A percentile compares a stretch with the other conserved stretches of the same genome.
Evolutionary conservation across 2,888 invertebrate genomes (phyloP).

Genomic region (Pomacea canaliculata): DNA sequence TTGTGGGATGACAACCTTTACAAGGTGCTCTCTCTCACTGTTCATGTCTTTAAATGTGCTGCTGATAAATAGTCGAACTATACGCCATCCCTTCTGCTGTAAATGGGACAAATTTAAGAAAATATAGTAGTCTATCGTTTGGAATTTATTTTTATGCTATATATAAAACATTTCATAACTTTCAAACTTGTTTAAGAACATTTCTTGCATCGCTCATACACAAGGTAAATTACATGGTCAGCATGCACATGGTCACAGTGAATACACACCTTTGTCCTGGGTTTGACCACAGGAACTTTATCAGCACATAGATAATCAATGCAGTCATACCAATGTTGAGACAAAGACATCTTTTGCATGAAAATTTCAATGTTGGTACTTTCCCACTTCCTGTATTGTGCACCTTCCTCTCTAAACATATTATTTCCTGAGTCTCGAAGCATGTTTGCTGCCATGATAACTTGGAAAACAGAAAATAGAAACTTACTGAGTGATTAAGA

Average conservation of each 20-base stretch:
- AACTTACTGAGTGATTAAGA: no score
- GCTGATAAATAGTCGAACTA: constrained; percentile 34
- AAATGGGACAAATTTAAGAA: not conserved
- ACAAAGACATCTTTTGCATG: not conserved
- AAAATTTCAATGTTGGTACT: not conserved
- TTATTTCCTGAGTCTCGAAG: no score
- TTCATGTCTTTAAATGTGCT: constrained; percentile 37
- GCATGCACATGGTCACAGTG: no score
- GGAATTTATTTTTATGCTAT: no score
- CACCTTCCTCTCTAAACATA: not conserved
- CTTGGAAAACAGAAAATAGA: no score
- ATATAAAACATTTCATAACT: no score
- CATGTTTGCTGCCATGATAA: no score
- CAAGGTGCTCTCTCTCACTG: constrained; percentile 34
- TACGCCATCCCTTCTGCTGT: constrained; percentile 35
- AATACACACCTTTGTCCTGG: no score
- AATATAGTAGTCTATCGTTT: no score
- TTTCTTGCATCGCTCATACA: not conserved
- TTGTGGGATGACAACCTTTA: constrained; percentile 37
- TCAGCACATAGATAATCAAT: constrained; percentile 4
- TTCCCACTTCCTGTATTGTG: not conserved
- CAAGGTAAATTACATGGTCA: no score
- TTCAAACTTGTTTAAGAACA: no score
- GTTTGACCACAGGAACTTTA: constrained; percentile 2
- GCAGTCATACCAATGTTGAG: not conserved